Evolutionary conservation across 1,140 invertebrate species (phyloP), one percentile per base, ranked within the genome.

Genomic region (Metaphire vulgaris): DNA sequence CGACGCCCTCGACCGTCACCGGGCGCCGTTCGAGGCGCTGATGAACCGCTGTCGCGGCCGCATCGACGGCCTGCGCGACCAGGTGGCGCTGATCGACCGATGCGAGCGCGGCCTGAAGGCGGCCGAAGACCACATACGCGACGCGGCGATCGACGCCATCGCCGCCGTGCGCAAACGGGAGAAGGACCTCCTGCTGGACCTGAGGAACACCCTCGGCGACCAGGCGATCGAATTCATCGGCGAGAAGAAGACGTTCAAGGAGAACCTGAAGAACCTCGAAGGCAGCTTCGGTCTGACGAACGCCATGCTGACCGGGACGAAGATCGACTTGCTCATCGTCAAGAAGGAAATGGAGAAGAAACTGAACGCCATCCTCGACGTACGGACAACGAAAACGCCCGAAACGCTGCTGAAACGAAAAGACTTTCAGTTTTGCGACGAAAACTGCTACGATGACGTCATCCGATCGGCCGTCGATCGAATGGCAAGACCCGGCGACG

Each of bases 291-390:
- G 82, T 69, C 76, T 86, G 31, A 83, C 85, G 16, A 84, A 86
- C 64, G 82, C 86, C 64, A 82, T 86, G 12, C 79, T 86, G 77
- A 81, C 83, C 65, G 83, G 84, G 76, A 83, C 81, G 73, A 83
- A 83, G 28, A 82, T 87, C 32, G 86, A 87, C 80, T 80, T 87
- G 77, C 76, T 87, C 33, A 80, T 87, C 0, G 68, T 86, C 12
- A 85, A 86, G 78, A 83, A 83, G 67, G 83, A 86, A 72, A 80
- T 87, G 29, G 79, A 84, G 56, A 79, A 81, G 15, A 86, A 86
- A 78, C 79, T 87, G 66, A 66, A 74, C 34, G 72, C 69, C 34
- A 33, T 80, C 34, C 69, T 75, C 2, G 33, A 30, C 6, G 12
- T 29, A 15, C 12, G 66, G 33, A 30, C 29, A 29, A 26, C 34